phyloP scores from a whole-genome alignment of 2,888 invertebrate genomes.

The Caenorhabditis sp. region DNA sequence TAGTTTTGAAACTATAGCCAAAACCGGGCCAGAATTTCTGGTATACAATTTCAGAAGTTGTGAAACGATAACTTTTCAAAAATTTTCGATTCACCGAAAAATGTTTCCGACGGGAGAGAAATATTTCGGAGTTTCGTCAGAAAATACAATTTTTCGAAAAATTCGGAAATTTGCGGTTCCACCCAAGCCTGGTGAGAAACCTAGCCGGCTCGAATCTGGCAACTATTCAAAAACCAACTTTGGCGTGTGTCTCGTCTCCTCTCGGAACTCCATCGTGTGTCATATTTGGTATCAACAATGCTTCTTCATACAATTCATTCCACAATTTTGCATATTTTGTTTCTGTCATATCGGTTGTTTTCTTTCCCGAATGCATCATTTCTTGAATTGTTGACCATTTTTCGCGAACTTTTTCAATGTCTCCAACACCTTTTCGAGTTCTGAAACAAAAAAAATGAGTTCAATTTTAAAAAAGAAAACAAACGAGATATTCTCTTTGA shows the following conservation, averaged over 20 bases:
- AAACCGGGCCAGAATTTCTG: no score
- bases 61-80: no score
- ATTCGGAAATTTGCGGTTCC: no score
- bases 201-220: no score
- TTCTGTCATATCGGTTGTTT: constrained; percentile 36
- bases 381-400: constrained; percentile 56
- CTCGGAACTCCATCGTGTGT: constrained; percentile 55
- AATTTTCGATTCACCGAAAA: no score
- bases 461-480: background rate
- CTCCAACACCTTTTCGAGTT: constrained; percentile 63
- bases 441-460: constrained; percentile 11
- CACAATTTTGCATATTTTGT: constrained; percentile 49
- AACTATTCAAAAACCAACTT: no score
- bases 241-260: constrained; percentile 44
- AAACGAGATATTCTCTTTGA: constrained; percentile 50
- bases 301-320: constrained; percentile 62
- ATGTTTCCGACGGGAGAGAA: no score
- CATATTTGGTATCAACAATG: constrained; percentile 58
- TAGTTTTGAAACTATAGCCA: no score
- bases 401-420: constrained; percentile 56
- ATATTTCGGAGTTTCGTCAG: no score
- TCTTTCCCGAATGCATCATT: constrained; percentile 39
- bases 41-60: no score
- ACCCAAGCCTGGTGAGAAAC: no score
- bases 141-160: no score